These are phyloP conservation scores for Montipora efflorescens DNA, from an alignment of 64 coral and sea anemone species.

Conservation along the genomic window DNA sequence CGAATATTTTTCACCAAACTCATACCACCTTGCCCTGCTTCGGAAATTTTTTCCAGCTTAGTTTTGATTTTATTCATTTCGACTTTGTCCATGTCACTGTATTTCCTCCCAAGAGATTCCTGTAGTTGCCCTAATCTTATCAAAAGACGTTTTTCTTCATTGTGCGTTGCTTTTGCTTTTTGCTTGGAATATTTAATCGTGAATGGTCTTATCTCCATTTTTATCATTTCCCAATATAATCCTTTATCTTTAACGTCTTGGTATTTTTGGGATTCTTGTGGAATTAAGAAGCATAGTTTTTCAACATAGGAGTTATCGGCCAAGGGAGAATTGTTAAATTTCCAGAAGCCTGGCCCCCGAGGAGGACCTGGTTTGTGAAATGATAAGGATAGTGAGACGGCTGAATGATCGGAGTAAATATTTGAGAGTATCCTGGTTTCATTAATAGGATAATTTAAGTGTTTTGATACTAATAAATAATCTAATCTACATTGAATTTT, in stretches of 20 bases:
- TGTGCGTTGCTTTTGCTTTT: background rate
- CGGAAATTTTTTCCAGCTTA: background rate
- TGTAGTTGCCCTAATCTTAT: background rate
- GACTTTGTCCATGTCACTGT: background rate
- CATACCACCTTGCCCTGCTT: background rate
- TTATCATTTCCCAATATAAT: background rate
- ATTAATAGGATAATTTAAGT: background rate
- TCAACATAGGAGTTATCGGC: background rate
- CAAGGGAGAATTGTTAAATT: background rate
- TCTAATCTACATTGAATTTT: background rate
- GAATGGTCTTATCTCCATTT: background rate
- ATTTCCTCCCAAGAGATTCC: background rate
- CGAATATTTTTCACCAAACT: background rate
- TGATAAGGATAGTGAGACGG: no score
- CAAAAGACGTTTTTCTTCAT: background rate
- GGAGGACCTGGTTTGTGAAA: background rate
- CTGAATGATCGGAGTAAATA: no score
- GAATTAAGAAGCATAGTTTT: background rate
- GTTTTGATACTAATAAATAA: background rate
- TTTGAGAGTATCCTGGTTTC: background rate
- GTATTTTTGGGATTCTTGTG: background rate
- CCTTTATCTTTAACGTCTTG: background rate
- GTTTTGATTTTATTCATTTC: background rate
- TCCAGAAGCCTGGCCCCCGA: background rate
- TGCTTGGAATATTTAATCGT: background rate